phyloP scores from a whole-genome alignment of 2,113 vertebrate species.

The Pholis gunnellus region DNA sequence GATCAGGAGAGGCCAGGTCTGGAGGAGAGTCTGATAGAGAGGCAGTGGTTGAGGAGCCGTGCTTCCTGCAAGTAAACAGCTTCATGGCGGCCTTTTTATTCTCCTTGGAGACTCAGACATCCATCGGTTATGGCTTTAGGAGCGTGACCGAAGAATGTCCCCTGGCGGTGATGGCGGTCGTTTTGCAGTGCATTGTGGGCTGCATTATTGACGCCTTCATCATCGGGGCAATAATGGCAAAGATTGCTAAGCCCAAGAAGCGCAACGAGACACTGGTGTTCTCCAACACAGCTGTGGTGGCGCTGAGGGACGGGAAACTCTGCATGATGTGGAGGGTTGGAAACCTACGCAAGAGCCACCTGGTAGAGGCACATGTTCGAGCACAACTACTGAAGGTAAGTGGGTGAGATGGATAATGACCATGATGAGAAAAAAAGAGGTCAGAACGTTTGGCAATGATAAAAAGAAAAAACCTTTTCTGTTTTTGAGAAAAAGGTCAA shows the following conservation, averaged over 20 bases:
- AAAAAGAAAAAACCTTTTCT: not conserved
- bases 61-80: constrained; percentile 91
- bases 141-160: constrained; percentile 94
- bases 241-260: constrained; percentile 96
- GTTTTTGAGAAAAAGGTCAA: not conserved
- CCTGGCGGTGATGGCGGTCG: constrained; percentile 90
- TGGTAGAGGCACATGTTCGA: constrained; percentile 92
- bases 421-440: constrained; percentile 12
- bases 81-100: constrained; percentile 94
- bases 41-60: constrained; percentile 77
- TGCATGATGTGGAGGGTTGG: constrained; percentile 95
- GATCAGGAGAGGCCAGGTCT: constrained; percentile 56
- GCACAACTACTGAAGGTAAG: constrained; percentile 90
- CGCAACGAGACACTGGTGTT: constrained; percentile 93
- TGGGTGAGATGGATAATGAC: constrained; percentile 1
- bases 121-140: constrained; percentile 93
- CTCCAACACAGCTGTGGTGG: constrained; percentile 90
- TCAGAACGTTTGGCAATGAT: not conserved
- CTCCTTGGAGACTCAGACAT: constrained; percentile 94
- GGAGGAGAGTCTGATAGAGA: constrained; percentile 68
- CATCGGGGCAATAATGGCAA: constrained; percentile 92
- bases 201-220: constrained; percentile 95
- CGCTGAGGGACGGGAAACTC: constrained; percentile 88
- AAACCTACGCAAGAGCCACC: constrained; percentile 91
- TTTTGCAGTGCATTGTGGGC: constrained; percentile 93